These are phyloP conservation scores for Latrodectus geometricus DNA, from an alignment of 1,140 invertebrate genomes.

Conservation along the genomic window DNA sequence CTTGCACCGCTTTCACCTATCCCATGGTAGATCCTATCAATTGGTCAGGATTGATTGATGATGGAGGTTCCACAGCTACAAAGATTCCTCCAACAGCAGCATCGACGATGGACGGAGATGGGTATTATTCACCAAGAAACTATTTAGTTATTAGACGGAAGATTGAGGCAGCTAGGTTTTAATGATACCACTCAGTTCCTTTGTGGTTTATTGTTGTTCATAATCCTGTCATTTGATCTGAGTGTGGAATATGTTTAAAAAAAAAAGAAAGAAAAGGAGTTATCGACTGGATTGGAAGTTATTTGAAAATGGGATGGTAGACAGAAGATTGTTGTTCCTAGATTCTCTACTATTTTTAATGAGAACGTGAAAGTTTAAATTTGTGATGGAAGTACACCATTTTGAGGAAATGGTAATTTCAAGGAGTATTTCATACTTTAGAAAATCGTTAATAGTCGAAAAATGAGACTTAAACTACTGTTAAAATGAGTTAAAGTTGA, in stretches of 20 bases:
- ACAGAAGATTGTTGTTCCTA: too few species aligned
- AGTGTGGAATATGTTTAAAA: background rate
- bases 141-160: background rate
- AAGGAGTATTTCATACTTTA: too few species aligned
- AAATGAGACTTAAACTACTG: too few species aligned
- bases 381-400: too few species aligned
- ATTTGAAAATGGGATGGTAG: too few species aligned
- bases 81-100: background rate
- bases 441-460: too few species aligned
- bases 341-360: too few species aligned
- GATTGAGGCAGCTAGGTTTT: background rate
- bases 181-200: background rate
- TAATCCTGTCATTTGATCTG: background rate
- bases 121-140: background rate
- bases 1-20: too few species aligned
- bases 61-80: background rate
- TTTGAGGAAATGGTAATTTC: too few species aligned
- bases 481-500: too few species aligned
- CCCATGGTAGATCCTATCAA: background rate
- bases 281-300: too few species aligned
- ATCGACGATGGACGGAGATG: background rate
- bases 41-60: constrained; percentile 1
- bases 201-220: constrained; percentile 1
- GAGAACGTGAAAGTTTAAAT: too few species aligned
- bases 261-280: background rate